Evolutionary conservation across 92 coral and sea anemone species (phyloP), one percentile per base, ranked within the genome.

Genomic region (Galaxea fascicularis): DNA sequence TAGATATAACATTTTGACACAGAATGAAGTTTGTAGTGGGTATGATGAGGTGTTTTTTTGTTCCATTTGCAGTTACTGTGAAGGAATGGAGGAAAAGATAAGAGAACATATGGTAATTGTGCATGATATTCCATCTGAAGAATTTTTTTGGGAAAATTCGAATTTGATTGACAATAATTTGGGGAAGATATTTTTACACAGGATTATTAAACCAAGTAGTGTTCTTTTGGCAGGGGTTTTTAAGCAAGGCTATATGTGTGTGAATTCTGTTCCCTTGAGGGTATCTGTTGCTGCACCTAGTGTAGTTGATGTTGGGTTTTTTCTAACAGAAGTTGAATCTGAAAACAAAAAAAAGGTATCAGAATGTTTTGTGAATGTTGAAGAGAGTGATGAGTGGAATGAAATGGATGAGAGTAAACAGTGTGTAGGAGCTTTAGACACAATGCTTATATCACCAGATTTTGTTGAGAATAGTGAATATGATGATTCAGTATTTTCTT

Each of bases 401-500:
- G 80, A 75, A 75, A 58, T 2, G 52, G 65, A 75, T 54, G 47
- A 75, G 21, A 16, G 59, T 28, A 65, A 53, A 35, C 16, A 53
- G 17, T 10, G 44, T 28, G 25, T 54, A 8, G 80, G 80, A 26
- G 66, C 80, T 4, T 21, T 75, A 35, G 66, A 75, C 10, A 53
- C 66, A 28, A 75, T 75, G 80, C 18, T 75, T 53, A 75, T 74
- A 63, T 49, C 76, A 29, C 87, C 80, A 30, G 76, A 72, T 8
- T 45, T 84, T 21, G 71, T 54, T 70, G 69, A 64, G 27, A 73
- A 60, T 22, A 63, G 21, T 86, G 78, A 82, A 28, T 41, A 51
- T 41, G 76, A 69, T 54, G 58, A 27, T 41, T 15, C 63, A 24
- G 76, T 88, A 13, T 77, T 82, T 59, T 83, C 68, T 16, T 39